Evolutionary conservation across 2,797 vertebrate genomes (phyloP), one percentile per base, ranked within the genome.

Genomic region (Xyrichtys novacula): DNA sequence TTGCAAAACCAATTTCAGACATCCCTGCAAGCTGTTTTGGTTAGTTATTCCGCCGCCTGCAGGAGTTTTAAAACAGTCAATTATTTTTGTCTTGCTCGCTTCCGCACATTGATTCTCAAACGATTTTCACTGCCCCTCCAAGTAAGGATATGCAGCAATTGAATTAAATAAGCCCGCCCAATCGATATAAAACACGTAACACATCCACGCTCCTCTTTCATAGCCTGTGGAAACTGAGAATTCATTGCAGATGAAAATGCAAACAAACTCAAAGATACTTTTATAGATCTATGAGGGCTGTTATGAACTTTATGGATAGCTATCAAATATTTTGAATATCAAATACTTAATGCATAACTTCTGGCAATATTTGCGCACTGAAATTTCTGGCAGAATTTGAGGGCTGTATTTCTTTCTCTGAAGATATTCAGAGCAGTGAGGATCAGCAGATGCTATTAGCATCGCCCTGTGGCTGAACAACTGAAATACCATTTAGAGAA

Each of bases 51-150:
- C 60, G 74, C 76, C 69, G 89, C 90, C 93, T 85, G 90, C 88
- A 87, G 92, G 90, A 92, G 86, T 91, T 90, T 90, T 89, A 92
- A 92, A 92, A 93, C 90, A 91, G 91, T 94, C 92, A 92, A 94
- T 94, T 94, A 93, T 94, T 94, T 94, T 92, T 88, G 88, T 93
- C 91, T 89, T 89, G 86, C 91, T 81, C 74, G 89, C 91, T 94
- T 94, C 92, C 91, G 90, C 85, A 81, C 89, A 94, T 93, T 90
- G 93, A 95, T 93, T 92, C 90, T 81, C 87, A 74, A 93, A 92
- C 84, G 89, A 93, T 93, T 92, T 92, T 84, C 85, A 87, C 83
- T 75, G 84, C 85, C 87, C 84, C 85, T 84, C 84, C 86, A 89
- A 91, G 89, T 89, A 89, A 88, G 85, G 88, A 89, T 93, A 91